Evolutionary conservation across 2,797 vertebrate genomes (phyloP).

Genomic region (Dallia pectoralis): DNA sequence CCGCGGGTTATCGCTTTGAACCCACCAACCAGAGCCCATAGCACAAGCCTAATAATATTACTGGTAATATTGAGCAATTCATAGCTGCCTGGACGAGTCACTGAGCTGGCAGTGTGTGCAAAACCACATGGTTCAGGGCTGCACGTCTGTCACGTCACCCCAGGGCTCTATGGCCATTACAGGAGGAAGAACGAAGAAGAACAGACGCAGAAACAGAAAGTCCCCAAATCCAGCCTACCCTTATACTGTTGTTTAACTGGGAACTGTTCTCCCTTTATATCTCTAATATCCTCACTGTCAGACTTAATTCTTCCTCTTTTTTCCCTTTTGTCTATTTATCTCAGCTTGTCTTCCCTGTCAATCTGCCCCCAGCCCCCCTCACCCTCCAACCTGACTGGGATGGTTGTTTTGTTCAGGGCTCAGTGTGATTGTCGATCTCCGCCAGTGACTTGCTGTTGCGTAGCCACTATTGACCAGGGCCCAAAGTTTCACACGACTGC

Average conservation of each 20-base stretch:
- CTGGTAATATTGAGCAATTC: not conserved
- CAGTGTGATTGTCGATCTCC: not conserved
- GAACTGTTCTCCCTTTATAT: not conserved
- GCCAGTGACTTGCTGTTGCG: not conserved
- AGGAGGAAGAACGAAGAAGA: not conserved
- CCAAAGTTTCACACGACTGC: slow-evolving; percentile 8
- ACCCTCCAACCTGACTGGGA: slow-evolving; percentile 5
- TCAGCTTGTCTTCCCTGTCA: not conserved
- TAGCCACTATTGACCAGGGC: slow-evolving; percentile 8
- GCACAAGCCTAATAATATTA: not conserved
- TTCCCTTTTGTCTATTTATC: not conserved
- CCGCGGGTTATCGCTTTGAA: slow-evolving; percentile 7
- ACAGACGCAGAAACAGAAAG: not conserved
- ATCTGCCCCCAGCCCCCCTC: not conserved
- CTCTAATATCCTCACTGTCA: not conserved
- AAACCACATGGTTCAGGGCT: slow-evolving; percentile 19
- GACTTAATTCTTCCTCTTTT: slow-evolving; percentile 1
- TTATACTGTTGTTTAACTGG: not conserved
- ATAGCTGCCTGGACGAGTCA: not conserved
- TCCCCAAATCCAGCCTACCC: not conserved
- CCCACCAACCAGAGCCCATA: slow-evolving; percentile 15
- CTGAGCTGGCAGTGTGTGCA: slow-evolving; percentile 1
- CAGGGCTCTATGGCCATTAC: not conserved
- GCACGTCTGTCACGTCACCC: not conserved
- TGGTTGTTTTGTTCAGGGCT: not conserved